Conservation (phyloP, 2,797 vertebrate genomes). For the Apogon hyalosoma region DNA sequence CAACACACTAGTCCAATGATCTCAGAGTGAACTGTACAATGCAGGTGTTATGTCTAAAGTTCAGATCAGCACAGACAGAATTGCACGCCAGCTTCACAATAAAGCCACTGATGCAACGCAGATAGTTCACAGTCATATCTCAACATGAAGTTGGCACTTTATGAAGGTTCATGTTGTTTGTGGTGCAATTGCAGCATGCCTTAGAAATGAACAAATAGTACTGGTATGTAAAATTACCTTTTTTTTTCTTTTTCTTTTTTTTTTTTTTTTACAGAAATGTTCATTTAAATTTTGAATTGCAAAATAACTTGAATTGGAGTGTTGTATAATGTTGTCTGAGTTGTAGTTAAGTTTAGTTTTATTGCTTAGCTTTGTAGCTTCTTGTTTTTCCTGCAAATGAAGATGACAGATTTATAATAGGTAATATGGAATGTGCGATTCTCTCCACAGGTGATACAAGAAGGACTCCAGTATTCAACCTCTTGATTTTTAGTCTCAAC, state of each 20-base stretch:
- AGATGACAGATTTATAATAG: too few relatives aligned
- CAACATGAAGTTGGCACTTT: not conserved
- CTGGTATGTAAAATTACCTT: constrained; percentile 37
- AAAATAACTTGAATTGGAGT: not conserved
- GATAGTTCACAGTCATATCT: constrained; percentile 30
- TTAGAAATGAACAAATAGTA: constrained; percentile 32
- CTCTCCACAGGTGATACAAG: too few relatives aligned
- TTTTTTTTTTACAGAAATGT: not conserved
- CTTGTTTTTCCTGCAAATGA: too few relatives aligned
- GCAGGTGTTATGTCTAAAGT: constrained; percentile 63
- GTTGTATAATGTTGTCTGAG: not conserved
- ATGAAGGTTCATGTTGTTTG: not conserved
- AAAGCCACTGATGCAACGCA: constrained; percentile 14
- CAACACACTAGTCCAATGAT: constrained; percentile 11
- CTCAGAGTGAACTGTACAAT: constrained; percentile 19
- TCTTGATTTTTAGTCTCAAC: not conserved
- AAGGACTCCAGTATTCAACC: too few relatives aligned
- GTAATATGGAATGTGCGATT: too few relatives aligned
- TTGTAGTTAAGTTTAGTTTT: too few relatives aligned
- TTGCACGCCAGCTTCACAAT: constrained; percentile 16
- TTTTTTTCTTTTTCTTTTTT: too few relatives aligned
- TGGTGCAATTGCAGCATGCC: constrained; percentile 5
- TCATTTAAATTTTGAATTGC: not conserved
- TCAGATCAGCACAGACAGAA: constrained; percentile 37
- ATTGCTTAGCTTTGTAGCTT: too few relatives aligned